Evolutionary conservation across 2,797 vertebrate genomes (phyloP).

Genomic region (Halcyon smyrnensis): DNA sequence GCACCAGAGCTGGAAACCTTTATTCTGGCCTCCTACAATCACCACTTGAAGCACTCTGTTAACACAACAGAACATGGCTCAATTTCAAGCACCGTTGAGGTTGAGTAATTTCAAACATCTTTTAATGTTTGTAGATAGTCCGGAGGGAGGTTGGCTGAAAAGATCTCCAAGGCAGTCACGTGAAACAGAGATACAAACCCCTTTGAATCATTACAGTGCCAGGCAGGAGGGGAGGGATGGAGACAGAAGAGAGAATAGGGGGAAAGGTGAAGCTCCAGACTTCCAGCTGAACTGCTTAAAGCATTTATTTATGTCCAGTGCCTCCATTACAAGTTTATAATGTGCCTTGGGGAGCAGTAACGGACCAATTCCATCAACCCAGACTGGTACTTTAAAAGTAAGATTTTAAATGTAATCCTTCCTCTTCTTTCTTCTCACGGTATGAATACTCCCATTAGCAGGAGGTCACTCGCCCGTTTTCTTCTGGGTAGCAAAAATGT

Average conservation of each 20-base stretch:
- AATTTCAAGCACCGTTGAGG: conserved; percentile 54
- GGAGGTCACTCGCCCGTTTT: background rate
- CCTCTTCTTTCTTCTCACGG: background rate
- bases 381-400: background rate
- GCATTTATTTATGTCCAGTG: conserved; percentile 15
- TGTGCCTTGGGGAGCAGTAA: background rate
- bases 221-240: background rate
- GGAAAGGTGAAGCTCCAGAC: conserved; percentile 35
- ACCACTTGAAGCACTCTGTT: conserved; percentile 40
- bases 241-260: background rate
- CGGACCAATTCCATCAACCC: background rate
- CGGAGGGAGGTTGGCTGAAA: conserved; percentile 14
- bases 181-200: background rate
- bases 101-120: conserved; percentile 65
- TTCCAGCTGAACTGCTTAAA: background rate
- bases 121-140: conserved; percentile 56
- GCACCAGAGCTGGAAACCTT: conserved; percentile 25
- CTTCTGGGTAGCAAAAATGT: background rate
- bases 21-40: background rate
- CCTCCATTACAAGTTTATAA: background rate
- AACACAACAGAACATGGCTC: conserved; percentile 55
- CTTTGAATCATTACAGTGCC: background rate
- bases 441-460: background rate
- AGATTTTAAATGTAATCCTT: background rate
- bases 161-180: conserved; percentile 31